phyloP scores from a whole-genome alignment of 2,888 invertebrate species.

The Dyspetes luteomarginatus region DNA sequence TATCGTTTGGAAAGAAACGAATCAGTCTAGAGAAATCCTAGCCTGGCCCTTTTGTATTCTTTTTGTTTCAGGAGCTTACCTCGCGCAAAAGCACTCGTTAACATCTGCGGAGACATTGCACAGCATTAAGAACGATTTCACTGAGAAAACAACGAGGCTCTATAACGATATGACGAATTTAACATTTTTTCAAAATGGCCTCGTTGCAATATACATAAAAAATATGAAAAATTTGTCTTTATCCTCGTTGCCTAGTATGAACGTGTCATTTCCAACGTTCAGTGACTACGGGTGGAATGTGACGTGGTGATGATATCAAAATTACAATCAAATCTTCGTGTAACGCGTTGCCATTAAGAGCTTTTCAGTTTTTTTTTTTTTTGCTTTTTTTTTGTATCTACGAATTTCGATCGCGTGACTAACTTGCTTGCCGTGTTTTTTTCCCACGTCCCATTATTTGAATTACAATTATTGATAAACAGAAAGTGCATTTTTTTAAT shows the following conservation, averaged over 20 bases:
- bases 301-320: constrained; percentile 68
- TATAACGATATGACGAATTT: constrained; percentile 75
- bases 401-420: constrained; percentile 51
- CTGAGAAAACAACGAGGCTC: constrained; percentile 78
- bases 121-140: constrained; percentile 77
- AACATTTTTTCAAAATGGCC: constrained; percentile 74
- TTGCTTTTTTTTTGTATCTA: constrained; percentile 40
- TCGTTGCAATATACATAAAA: constrained; percentile 76
- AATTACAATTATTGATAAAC: not conserved
- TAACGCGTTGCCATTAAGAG: constrained; percentile 40
- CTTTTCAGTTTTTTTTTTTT: constrained; percentile 43
- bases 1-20: constrained; percentile 64
- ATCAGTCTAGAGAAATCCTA: constrained; percentile 68
- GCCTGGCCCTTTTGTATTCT: constrained; percentile 77
- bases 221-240: constrained; percentile 75
- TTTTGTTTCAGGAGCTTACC: constrained; percentile 83
- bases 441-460: constrained; percentile 12
- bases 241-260: constrained; percentile 73
- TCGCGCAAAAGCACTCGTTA: constrained; percentile 80
- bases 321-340: constrained; percentile 19
- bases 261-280: constrained; percentile 77
- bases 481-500: not conserved
- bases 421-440: constrained; percentile 50
- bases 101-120: constrained; percentile 79
- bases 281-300: constrained; percentile 77